Conservation (phyloP, 2,113 vertebrate genomes). For the Vulpes lagopus region DNA sequence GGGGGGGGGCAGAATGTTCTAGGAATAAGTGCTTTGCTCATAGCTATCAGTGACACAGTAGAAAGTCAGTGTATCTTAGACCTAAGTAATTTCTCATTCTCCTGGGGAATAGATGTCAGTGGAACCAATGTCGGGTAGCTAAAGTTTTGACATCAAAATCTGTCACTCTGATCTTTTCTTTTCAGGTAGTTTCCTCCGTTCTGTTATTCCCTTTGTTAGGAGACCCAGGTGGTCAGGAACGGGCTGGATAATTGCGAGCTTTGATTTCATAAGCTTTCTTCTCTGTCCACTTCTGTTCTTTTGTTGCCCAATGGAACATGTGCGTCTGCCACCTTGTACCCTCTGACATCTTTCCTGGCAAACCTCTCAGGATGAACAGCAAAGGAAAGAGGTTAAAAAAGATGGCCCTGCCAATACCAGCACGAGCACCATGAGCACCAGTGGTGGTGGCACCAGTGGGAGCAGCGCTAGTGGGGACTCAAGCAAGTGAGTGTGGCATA, state of each 20-base stretch:
- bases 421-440: conserved; percentile 41
- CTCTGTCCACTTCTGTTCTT: conserved; percentile 20
- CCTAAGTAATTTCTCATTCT: not conserved
- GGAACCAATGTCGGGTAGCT: not conserved
- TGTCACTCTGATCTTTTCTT: not conserved
- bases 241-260: conserved; percentile 33
- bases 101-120: not conserved
- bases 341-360: conserved; percentile 50
- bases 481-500: conserved; percentile 57
- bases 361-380: conserved; percentile 75
- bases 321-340: conserved; percentile 12
- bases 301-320: conserved; percentile 37
- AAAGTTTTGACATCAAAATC: conserved; percentile 9
- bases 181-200: conserved; percentile 15
- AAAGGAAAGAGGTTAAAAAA: conserved; percentile 76
- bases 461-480: conserved; percentile 35
- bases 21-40: not conserved
- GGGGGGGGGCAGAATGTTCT: not conserved
- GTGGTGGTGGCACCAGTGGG: not conserved
- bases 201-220: not conserved
- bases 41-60: not conserved
- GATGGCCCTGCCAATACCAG: conserved; percentile 63
- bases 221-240: not conserved
- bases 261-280: conserved; percentile 57
- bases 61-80: not conserved